Conservation (phyloP, 1,140 invertebrate species). For the Drosophila truncata region DNA sequence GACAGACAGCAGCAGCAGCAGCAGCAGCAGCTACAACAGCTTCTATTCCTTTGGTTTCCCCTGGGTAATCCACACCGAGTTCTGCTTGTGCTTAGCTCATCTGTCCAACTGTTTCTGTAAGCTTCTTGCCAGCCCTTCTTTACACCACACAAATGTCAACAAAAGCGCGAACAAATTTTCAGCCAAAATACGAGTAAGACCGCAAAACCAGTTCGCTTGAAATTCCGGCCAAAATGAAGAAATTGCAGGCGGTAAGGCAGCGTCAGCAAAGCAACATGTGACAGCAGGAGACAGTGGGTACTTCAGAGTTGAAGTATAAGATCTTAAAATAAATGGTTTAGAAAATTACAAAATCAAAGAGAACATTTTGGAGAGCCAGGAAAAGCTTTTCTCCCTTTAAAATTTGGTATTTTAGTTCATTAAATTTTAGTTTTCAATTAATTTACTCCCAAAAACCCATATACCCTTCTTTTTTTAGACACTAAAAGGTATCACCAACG, state of each 20-base stretch:
- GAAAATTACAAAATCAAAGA: background rate
- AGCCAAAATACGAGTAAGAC: constrained; percentile 17
- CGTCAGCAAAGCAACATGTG: constrained; percentile 24
- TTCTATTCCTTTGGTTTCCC: constrained; percentile 33
- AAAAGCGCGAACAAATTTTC: constrained; percentile 79
- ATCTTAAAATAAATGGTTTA: background rate
- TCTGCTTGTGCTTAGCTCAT: constrained; percentile 17
- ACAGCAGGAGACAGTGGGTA: constrained; percentile 19
- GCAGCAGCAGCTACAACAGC: constrained; percentile 54
- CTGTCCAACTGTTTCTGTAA: constrained; percentile 46
- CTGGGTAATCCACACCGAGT: constrained; percentile 76
- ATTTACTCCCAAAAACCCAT: background rate
- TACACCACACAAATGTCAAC: constrained; percentile 80
- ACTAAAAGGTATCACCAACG: background rate
- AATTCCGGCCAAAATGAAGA: constrained; percentile 74
- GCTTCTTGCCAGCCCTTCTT: constrained; percentile 63
- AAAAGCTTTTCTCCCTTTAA: background rate
- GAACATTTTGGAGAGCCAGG: background rate
- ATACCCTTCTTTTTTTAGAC: background rate
- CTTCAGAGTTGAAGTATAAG: background rate
- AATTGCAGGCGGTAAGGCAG: constrained; percentile 57
- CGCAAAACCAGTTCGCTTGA: constrained; percentile 38
- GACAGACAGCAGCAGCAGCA: constrained; percentile 18
- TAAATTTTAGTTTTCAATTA: background rate
- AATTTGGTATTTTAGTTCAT: background rate